Evolutionary conservation across 2,888 invertebrate genomes (phyloP).

Genomic region (Stegana nigrithorax): DNA sequence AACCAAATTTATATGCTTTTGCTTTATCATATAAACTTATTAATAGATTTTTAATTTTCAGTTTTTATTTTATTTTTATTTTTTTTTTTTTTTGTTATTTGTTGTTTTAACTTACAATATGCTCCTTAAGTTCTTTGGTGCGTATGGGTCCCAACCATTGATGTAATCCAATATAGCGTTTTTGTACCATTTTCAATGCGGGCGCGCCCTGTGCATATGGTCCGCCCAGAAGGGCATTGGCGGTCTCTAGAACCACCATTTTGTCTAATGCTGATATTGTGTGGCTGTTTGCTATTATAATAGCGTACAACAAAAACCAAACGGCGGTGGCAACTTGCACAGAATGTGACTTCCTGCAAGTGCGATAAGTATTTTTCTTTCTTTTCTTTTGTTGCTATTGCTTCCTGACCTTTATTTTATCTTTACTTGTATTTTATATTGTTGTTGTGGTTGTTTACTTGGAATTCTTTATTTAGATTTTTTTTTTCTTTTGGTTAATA

Average conservation of each 20-base stretch:
- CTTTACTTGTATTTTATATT: constrained; percentile 9
- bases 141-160: constrained; percentile 89
- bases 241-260: constrained; percentile 82
- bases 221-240: constrained; percentile 80
- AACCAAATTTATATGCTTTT: too few species aligned
- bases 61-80: not conserved
- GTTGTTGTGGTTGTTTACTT: constrained; percentile 24
- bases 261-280: too few species aligned
- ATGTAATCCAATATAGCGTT: constrained; percentile 90
- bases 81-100: not conserved
- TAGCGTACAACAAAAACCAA: too few species aligned
- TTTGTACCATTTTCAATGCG: constrained; percentile 89
- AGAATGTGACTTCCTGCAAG: not conserved
- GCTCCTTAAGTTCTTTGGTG: constrained; percentile 83
- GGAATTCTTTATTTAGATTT: not conserved
- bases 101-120: constrained; percentile 75
- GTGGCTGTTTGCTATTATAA: not conserved
- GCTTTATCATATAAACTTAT: too few species aligned
- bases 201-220: constrained; percentile 85
- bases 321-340: too few species aligned
- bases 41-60: too few species aligned
- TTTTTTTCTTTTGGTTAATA: not conserved
- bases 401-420: too few species aligned
- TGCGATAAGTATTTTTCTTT: constrained; percentile 2
- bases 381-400: not conserved